Evolutionary conservation across 2,797 vertebrate genomes (phyloP).

Genomic region (Potorous gilbertii): DNA sequence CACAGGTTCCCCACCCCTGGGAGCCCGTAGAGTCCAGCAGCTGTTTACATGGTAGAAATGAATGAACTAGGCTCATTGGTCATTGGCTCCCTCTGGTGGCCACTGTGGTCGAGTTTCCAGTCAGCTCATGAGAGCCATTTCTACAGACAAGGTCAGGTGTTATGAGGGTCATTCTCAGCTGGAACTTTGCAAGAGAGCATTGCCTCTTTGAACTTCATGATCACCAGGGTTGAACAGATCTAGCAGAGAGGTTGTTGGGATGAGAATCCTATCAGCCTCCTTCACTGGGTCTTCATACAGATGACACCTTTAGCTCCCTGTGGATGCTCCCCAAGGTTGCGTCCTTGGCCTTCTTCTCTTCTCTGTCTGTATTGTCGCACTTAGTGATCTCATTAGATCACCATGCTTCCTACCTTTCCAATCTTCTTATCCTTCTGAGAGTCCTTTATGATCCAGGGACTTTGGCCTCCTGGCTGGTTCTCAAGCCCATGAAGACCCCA

Average conservation of each 20-base stretch:
- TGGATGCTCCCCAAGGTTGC: background rate
- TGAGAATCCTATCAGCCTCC: background rate
- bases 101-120: background rate
- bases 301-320: background rate
- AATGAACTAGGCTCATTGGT: constrained; percentile 54
- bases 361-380: background rate
- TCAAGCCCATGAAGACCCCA: too few species aligned
- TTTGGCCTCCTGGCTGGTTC: background rate
- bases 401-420: background rate
- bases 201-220: background rate
- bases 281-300: too few species aligned
- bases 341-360: background rate
- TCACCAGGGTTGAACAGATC: background rate
- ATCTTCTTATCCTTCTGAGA: background rate
- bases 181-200: background rate
- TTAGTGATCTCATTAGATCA: background rate
- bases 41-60: constrained; percentile 20
- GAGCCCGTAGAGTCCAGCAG: background rate
- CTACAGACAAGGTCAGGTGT: background rate
- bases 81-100: constrained; percentile 79
- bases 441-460: background rate
- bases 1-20: too few species aligned
- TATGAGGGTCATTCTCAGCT: background rate
- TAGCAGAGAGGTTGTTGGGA: background rate
- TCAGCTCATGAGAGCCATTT: background rate